These are phyloP conservation scores for Centroberyx gerrardi DNA, from an alignment of 2,797 vertebrate species.

Conservation along the genomic window DNA sequence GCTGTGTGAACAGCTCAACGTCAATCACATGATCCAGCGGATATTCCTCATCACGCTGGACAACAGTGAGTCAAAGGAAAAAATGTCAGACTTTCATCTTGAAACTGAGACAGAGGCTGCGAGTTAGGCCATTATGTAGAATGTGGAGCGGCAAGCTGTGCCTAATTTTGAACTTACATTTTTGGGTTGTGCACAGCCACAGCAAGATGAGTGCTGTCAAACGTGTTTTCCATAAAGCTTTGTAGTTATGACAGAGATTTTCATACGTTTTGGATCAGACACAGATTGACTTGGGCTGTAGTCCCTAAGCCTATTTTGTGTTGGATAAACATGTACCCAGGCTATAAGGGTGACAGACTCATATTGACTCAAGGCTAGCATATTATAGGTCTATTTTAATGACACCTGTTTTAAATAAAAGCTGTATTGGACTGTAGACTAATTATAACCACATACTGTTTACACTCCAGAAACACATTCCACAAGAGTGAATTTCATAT, in stretches of 20 bases:
- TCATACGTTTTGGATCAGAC: neutral
- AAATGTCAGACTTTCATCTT: neutral
- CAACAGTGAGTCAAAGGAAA: conserved; percentile 91
- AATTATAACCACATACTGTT: neutral
- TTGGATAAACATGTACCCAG: neutral
- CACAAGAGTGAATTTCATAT: neutral
- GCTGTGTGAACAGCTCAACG: conserved; percentile 97
- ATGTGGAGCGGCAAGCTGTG: neutral
- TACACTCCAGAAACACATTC: neutral
- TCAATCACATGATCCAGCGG: conserved; percentile 99
- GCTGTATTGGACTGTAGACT: neutral
- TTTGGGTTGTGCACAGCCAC: neutral
- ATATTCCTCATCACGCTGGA: conserved; percentile 98
- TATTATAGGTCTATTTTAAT: neutral
- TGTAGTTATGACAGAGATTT: neutral
- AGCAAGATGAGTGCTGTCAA: neutral
- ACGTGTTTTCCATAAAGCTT: neutral
- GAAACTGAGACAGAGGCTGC: neutral
- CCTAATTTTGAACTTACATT: neutral
- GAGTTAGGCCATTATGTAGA: neutral
- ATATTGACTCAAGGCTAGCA: no score
- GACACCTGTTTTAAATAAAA: neutral
- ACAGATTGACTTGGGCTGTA: neutral
- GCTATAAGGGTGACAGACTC: no score
- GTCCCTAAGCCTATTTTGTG: neutral